Evolutionary conservation across 2,888 invertebrate genomes (phyloP).

Genomic region (Gortyna flavago): DNA sequence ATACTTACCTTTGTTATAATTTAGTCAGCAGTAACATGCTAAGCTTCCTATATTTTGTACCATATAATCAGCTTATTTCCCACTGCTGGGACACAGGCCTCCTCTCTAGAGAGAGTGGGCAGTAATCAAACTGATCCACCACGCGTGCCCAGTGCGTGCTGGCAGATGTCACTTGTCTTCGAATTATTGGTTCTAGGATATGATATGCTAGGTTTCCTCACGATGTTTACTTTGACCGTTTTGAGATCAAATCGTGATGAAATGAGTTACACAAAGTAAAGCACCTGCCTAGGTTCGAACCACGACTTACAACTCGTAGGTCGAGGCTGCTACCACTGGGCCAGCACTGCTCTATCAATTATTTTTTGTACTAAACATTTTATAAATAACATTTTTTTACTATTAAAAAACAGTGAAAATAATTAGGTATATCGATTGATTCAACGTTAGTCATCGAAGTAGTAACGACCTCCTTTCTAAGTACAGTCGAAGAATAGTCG

Average conservation of each 20-base stretch:
- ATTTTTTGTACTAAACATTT: not conserved
- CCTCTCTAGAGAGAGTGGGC: too few relatives aligned
- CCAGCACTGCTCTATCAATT: not conserved
- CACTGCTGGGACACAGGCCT: too few relatives aligned
- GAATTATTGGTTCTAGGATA: too few relatives aligned
- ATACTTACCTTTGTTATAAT: not conserved
- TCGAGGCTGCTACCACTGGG: too few relatives aligned
- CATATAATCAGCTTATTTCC: too few relatives aligned
- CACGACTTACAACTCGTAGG: not conserved
- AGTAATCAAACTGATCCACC: too few relatives aligned
- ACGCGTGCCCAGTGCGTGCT: too few relatives aligned
- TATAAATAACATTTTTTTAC: not conserved
- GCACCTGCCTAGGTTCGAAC: not conserved
- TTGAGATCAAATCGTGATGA: not conserved
- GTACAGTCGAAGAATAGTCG: constrained; percentile 32
- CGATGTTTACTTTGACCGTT: too few relatives aligned
- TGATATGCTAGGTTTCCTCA: too few relatives aligned
- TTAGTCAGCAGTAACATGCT: constrained; percentile 9
- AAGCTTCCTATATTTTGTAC: not conserved
- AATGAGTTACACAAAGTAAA: not conserved
- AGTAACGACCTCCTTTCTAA: constrained; percentile 60
- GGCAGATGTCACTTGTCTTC: too few relatives aligned
- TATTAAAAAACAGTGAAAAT: constrained; percentile 13
- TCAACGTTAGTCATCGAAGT: constrained; percentile 16
- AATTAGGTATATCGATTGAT: constrained; percentile 22